phyloP scores from a whole-genome alignment of 2,797 vertebrate species.

The Channallabes apus region DNA sequence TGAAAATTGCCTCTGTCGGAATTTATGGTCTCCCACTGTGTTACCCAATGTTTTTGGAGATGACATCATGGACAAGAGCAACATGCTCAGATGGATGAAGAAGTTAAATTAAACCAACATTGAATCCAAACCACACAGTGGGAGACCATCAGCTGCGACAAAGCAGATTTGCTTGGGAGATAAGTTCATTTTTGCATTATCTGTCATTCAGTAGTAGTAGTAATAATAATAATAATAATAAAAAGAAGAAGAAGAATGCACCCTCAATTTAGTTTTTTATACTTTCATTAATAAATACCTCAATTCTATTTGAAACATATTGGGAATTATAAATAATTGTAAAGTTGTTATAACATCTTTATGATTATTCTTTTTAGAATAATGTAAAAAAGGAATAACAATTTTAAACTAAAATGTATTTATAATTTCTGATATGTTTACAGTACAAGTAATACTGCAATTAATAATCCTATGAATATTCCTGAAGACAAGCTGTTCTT shows the following conservation, averaged over 20 bases:
- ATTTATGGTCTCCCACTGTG: no score
- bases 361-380: background rate
- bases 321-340: background rate
- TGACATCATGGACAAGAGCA: no score
- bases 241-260: background rate
- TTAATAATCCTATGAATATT: background rate
- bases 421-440: background rate
- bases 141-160: no score
- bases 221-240: constrained; percentile 17
- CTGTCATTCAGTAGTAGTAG: background rate
- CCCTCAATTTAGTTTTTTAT: background rate
- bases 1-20: no score
- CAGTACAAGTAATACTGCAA: background rate
- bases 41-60: no score
- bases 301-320: background rate
- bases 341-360: background rate
- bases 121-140: no score
- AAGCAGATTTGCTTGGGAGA: no score
- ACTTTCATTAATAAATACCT: background rate
- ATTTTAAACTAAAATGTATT: background rate
- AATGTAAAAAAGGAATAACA: background rate
- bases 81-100: no score
- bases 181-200: no score
- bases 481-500: background rate
- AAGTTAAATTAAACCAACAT: no score